phyloP scores from a whole-genome alignment of 2,888 invertebrate genomes.

The Thymelicus sylvestris region DNA sequence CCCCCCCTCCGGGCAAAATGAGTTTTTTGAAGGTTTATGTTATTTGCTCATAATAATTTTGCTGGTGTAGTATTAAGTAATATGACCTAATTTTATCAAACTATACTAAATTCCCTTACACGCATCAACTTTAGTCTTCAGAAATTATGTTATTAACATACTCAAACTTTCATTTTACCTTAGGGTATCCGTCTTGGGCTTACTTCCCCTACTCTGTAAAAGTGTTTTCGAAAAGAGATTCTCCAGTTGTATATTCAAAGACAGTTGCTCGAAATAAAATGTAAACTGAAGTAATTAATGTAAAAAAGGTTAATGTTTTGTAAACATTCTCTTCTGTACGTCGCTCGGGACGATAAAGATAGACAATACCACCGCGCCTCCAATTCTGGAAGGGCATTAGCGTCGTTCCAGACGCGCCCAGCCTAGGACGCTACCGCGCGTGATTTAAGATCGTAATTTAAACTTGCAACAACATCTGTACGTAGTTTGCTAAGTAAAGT shows the following conservation, averaged over 20 bases:
- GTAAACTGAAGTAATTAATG: conserved; percentile 37
- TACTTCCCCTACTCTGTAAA: too few species aligned
- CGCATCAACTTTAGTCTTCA: too few species aligned
- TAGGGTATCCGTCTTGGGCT: too few species aligned
- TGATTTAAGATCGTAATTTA: conserved; percentile 26
- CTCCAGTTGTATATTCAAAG: neutral
- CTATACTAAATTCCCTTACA: too few species aligned
- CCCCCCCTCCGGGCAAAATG: too few species aligned
- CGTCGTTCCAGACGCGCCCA: neutral
- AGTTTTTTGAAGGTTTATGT: too few species aligned
- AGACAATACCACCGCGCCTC: conserved; percentile 42
- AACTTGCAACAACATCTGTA: conserved; percentile 17
- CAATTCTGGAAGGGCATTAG: conserved; percentile 45
- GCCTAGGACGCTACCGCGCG: conserved; percentile 11
- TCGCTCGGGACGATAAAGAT: conserved; percentile 41
- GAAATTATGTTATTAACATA: too few species aligned
- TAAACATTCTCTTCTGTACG: conserved; percentile 37
- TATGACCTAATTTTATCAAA: too few species aligned
- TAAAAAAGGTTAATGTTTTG: conserved; percentile 38
- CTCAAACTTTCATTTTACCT: too few species aligned
- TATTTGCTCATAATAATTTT: too few species aligned
- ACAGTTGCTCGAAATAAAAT: conserved; percentile 16
- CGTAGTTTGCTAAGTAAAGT: conserved; percentile 25
- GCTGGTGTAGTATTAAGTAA: too few species aligned
- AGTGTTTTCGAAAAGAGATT: neutral